phyloP scores from a whole-genome alignment of 2,797 vertebrate species.

The Periophthalmus magnuspinnatus region DNA sequence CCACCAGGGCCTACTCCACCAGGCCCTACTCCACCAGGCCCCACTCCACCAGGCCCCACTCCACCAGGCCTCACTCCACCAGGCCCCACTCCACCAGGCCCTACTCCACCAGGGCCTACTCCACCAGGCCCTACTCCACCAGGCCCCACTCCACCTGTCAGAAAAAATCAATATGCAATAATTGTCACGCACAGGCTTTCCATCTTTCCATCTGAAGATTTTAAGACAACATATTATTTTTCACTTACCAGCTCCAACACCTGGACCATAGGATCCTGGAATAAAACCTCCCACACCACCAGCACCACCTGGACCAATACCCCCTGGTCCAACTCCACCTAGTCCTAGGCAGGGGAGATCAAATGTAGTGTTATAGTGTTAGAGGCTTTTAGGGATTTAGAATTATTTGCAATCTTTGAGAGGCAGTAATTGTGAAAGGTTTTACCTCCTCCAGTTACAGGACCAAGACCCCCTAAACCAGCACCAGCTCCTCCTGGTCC shows the following conservation, averaged over 20 bases:
- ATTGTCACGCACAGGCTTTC: slow-evolving; percentile 43
- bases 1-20: slow-evolving; percentile 27
- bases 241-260: slow-evolving; percentile 28
- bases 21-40: slow-evolving; percentile 13
- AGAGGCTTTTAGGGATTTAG: neutral
- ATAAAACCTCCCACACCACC: slow-evolving; percentile 23
- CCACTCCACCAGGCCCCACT: slow-evolving; percentile 20
- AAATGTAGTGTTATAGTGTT: neutral
- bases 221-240: neutral
- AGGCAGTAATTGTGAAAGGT: neutral
- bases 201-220: slow-evolving; percentile 41
- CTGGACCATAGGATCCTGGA: slow-evolving; percentile 32
- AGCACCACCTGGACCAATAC: slow-evolving; percentile 18
- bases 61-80: slow-evolving; percentile 19
- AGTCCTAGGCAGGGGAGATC: slow-evolving; percentile 6
- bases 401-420: neutral
- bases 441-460: slow-evolving; percentile 59
- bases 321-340: slow-evolving; percentile 29
- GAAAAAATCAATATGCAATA: neutral
- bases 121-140: slow-evolving; percentile 20
- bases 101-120: slow-evolving; percentile 11
- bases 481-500: slow-evolving; percentile 57
- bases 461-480: slow-evolving; percentile 60
- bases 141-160: slow-evolving; percentile 3
- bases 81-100: slow-evolving; percentile 22